These are phyloP conservation scores for Ciconia maguari DNA, from an alignment of 2,113 vertebrate genomes.

Conservation along the genomic window DNA sequence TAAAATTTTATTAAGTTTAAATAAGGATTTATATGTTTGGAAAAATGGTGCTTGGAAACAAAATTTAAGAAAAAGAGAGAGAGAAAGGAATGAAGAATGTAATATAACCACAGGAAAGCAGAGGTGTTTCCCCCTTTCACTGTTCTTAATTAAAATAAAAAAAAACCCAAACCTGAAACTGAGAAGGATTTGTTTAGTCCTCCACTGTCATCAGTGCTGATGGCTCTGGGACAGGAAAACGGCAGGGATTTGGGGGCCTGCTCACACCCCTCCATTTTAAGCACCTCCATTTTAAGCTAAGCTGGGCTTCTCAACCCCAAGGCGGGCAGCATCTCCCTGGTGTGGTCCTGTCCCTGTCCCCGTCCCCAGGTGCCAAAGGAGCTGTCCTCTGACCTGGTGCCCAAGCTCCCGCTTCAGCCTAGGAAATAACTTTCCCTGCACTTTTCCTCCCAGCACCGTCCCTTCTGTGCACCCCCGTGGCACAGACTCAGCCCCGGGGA, in stretches of 20 bases:
- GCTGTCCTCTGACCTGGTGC: neutral
- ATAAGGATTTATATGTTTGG: neutral
- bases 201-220: neutral
- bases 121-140: slow-evolving; percentile 32
- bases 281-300: neutral
- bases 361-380: neutral
- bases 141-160: slow-evolving; percentile 1
- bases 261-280: neutral
- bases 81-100: neutral
- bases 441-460: neutral
- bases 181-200: neutral
- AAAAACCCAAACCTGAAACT: neutral
- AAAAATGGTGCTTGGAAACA: neutral
- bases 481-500: neutral
- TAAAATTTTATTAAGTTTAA: slow-evolving; percentile 28
- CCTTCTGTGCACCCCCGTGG: neutral
- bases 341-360: neutral
- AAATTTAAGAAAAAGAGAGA: neutral
- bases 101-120: slow-evolving; percentile 37
- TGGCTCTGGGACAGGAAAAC: neutral
- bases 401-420: neutral
- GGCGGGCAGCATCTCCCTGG: neutral
- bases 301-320: neutral
- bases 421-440: neutral
- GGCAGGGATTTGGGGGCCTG: neutral